A percentile compares a stretch with the other conserved stretches of the same genome.
Evolutionary conservation across 2,113 vertebrate species (phyloP).

Genomic region (Tragelaphus imberbis): DNA sequence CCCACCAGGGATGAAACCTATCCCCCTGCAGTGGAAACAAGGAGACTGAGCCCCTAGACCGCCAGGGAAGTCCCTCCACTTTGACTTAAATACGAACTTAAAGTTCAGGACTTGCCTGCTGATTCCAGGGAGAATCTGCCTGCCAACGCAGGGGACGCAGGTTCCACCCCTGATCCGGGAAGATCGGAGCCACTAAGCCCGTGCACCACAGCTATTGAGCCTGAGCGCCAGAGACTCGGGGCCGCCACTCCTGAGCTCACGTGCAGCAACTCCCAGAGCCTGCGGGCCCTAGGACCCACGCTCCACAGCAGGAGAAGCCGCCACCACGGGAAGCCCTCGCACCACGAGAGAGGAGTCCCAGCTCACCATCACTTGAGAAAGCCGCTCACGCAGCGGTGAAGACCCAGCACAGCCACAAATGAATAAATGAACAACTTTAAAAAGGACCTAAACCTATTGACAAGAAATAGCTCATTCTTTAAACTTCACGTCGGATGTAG

Average conservation of each 20-base stretch:
- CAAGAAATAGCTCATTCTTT: not conserved
- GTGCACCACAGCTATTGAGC: not conserved
- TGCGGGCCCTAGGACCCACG: not conserved
- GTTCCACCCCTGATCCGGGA: not conserved
- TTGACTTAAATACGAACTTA: not conserved
- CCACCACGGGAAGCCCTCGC: not conserved
- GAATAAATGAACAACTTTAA: not conserved
- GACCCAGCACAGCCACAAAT: not conserved
- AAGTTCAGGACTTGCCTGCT: not conserved
- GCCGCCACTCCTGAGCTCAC: not conserved
- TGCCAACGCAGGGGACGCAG: accelerated
- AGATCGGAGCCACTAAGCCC: not conserved
- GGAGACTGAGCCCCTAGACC: not conserved
- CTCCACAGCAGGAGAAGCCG: not conserved
- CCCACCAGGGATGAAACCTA: not conserved
- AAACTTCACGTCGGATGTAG: not conserved
- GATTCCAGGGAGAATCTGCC: not conserved
- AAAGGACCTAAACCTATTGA: not conserved
- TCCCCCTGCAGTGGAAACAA: not conserved
- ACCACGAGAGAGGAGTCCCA: not conserved
- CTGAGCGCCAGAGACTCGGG: not conserved
- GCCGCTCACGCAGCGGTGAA: accelerated
- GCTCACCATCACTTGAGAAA: not conserved
- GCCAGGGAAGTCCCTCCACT: not conserved
- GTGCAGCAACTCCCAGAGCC: not conserved